A percentile compares a stretch with the other conserved stretches of the same genome.
These are phyloP conservation scores for Gracilinanus agilis DNA, from an alignment of 2,113 vertebrate genomes.

Conservation along the genomic window DNA sequence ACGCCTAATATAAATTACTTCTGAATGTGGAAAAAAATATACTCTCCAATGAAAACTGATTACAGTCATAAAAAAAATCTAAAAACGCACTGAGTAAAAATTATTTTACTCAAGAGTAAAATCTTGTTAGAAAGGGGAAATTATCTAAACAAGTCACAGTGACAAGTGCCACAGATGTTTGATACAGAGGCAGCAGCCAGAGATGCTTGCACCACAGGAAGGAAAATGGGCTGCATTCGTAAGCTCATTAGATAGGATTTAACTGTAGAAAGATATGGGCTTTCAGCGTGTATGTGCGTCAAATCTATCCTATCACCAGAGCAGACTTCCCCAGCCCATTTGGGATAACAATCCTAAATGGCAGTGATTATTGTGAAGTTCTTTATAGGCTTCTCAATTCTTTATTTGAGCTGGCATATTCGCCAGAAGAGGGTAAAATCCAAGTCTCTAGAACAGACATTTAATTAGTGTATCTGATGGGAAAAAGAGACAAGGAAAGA, in stretches of 20 bases:
- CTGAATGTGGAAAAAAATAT: conserved; percentile 16
- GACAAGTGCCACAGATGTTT: conserved; percentile 74
- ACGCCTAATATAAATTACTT: conserved; percentile 75
- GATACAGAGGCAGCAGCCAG: conserved; percentile 56
- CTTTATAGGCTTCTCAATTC: not conserved
- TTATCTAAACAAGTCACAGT: conserved; percentile 73
- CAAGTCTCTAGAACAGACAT: not conserved
- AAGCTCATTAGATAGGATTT: conserved; percentile 55
- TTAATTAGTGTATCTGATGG: not conserved
- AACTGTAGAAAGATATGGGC: conserved; percentile 22
- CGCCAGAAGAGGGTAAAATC: not conserved
- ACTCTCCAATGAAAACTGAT: conserved; percentile 68
- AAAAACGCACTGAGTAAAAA: conserved; percentile 77
- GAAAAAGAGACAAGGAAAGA: not conserved
- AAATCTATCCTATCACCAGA: not conserved
- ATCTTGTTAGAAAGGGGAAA: conserved; percentile 82
- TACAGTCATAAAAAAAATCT: conserved; percentile 60
- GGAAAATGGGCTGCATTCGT: conserved; percentile 47
- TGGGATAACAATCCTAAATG: not conserved
- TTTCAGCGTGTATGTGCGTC: not conserved
- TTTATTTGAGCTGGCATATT: not conserved
- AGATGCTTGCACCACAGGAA: conserved; percentile 56
- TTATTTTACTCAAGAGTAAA: conserved; percentile 83
- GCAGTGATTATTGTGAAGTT: not conserved
- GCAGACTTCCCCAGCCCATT: not conserved